Base-by-base conservation (phyloP, 2,113 vertebrate species). In the Onychostoma macrolepis region DNA sequence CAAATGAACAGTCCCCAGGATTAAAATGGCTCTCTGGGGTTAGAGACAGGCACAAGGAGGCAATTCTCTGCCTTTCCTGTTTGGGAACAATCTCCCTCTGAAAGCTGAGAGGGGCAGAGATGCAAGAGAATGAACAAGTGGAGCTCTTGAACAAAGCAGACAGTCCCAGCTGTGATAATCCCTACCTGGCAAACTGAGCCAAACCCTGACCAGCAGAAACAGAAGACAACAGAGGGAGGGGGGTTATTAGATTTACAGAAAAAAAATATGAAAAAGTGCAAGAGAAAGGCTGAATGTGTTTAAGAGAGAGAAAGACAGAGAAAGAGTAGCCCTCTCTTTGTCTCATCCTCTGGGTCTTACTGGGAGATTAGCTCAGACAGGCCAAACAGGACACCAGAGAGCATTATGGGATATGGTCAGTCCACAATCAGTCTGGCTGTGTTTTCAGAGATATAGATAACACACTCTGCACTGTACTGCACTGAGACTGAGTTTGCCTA, bases 361-460 rank as follows among this genome's bases (percentile, higher is more conserved):
- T 69, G 36, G 77, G 79, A 90, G 90, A 92, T 91, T 88, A 88
- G 71, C 74, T 71, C 33, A 82, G 48, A 76, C 53, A n/a, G 74
- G 19, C 72, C 85, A 58, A 50, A 87, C 82, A 84, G 80, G 61
- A 88, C 67, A 24, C 50, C 63, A 80, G 45, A 77, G 36, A 89
- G 75, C 74, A 90, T 87, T 56, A 82, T 84, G 86, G 83, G 82
- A 89, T 87, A 80, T 80, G 30, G 78, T 61, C 33, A 7, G 56
- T 58, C 65, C 21, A 83, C 84, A 76, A 53, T 87, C 50, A 65
- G 65, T 78, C 43, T 53, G n/a, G 41, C 87, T 86, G 80, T 89
- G 75, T 80, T 69, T 84, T 77, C 26, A 69, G 61, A 69, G 75
- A 45, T 69, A 89, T 76, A 69, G 74, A 71, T 72, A 79, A 36